These are phyloP conservation scores for Ellobium chinense DNA, from an alignment of 2,888 invertebrate genomes.

Conservation along the genomic window DNA sequence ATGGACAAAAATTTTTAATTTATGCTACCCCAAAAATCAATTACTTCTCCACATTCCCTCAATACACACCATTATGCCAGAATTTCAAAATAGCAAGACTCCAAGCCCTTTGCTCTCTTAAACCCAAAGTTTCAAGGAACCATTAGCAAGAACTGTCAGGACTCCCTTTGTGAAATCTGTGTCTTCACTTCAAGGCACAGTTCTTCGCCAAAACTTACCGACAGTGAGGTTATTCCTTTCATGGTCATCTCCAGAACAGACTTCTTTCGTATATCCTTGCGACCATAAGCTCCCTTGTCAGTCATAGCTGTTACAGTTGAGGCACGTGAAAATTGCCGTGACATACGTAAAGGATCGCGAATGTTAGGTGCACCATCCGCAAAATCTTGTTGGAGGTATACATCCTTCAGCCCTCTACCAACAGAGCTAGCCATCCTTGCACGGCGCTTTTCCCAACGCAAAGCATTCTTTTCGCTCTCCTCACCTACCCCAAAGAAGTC, in stretches of 20 bases:
- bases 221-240: constrained; percentile 88
- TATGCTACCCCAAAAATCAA: no score
- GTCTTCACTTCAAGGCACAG: no score
- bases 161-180: no score
- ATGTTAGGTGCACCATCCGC: constrained; percentile 57
- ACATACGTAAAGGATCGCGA: constrained; percentile 63
- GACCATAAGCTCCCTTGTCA: constrained; percentile 41
- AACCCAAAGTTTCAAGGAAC: no score
- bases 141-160: no score
- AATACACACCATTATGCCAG: no score
- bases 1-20: no score
- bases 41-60: no score
- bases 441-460: constrained; percentile 87
- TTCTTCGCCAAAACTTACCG: constrained; percentile 84
- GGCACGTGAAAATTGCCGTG: constrained; percentile 54
- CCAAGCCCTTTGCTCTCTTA: no score
- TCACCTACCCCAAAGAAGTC: constrained; percentile 92
- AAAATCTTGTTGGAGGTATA: constrained; percentile 47
- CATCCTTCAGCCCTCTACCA: constrained; percentile 59
- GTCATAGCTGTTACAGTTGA: constrained; percentile 67
- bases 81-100: no score
- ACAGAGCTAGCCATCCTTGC: constrained; percentile 63
- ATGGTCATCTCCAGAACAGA: constrained; percentile 91
- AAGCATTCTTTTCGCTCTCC: constrained; percentile 84
- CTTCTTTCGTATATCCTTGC: constrained; percentile 79